Percentiles rank a stretch among this genome's conserved stretches.
phyloP scores from a whole-genome alignment of 92 coral and sea anemone genomes.

The Desmophyllum pertusum region DNA sequence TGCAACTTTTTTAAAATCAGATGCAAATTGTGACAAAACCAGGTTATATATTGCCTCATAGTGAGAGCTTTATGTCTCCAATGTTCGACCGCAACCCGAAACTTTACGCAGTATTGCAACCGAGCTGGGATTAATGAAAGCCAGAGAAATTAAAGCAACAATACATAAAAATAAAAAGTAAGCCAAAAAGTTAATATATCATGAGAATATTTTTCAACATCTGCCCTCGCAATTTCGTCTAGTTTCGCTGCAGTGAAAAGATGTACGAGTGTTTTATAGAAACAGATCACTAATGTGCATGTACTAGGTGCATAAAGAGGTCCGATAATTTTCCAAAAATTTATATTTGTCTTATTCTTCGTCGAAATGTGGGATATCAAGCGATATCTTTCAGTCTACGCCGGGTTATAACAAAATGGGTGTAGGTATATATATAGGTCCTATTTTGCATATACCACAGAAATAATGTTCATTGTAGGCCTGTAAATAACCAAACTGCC shows the following conservation, averaged over 20 bases:
- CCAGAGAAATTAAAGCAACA: not conserved
- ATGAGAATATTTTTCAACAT: not conserved
- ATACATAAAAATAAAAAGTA: not conserved
- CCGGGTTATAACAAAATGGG: not conserved
- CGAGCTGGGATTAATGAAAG: not conserved
- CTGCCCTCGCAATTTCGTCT: too few relatives aligned
- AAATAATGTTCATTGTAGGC: not conserved
- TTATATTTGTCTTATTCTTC: not conserved
- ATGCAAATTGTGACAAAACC: not conserved
- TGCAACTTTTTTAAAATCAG: not conserved
- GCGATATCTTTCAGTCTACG: not conserved
- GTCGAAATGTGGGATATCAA: not conserved
- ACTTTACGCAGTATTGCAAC: not conserved
- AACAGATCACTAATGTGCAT: not conserved
- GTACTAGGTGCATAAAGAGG: not conserved
- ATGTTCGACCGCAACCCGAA: not conserved
- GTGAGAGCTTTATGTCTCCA: not conserved
- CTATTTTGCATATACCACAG: too few relatives aligned
- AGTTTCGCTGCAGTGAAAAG: too few relatives aligned
- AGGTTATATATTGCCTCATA: not conserved
- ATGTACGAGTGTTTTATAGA: too few relatives aligned
- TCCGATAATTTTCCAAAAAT: not conserved
- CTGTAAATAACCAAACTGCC: not conserved
- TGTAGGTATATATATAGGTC: not conserved
- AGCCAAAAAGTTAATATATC: not conserved